These are phyloP conservation scores for Drosophila aldrichi DNA, from an alignment of 2,888 invertebrate species.

Conservation along the genomic window DNA sequence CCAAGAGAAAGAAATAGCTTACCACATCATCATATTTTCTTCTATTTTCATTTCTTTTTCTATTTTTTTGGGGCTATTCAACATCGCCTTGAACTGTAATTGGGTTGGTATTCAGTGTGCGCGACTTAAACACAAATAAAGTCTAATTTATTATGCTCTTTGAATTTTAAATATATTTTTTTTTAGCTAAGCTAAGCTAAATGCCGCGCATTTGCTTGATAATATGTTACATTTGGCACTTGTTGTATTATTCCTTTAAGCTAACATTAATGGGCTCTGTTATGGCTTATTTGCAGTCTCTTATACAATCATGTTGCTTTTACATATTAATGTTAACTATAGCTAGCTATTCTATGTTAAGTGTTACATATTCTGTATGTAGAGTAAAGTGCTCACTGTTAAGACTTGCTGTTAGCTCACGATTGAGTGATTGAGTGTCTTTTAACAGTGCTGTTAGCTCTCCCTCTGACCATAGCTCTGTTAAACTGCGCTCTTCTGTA, in stretches of 20 bases:
- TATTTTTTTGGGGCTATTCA: slow-evolving; percentile 1
- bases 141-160: neutral
- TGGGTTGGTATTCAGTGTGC: slow-evolving; percentile 20
- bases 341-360: neutral
- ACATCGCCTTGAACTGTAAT: slow-evolving; percentile 28
- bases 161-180: neutral
- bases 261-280: neutral
- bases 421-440: no score
- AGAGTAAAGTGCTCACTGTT: neutral
- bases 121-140: neutral
- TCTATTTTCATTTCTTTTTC: neutral
- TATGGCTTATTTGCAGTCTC: neutral
- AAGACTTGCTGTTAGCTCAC: neutral
- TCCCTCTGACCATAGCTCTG: no score
- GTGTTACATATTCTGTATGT: neutral
- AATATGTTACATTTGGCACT: neutral
- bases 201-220: neutral
- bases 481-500: no score
- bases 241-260: neutral
- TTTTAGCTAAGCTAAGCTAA: neutral
- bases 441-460: neutral
- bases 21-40: neutral
- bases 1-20: slow-evolving; percentile 2
- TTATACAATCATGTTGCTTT: neutral
- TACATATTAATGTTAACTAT: no score